Evolutionary conservation across 2,888 invertebrate genomes (phyloP), one percentile per base, ranked within the genome.

Genomic region (Hirtodrosophila duncani): DNA sequence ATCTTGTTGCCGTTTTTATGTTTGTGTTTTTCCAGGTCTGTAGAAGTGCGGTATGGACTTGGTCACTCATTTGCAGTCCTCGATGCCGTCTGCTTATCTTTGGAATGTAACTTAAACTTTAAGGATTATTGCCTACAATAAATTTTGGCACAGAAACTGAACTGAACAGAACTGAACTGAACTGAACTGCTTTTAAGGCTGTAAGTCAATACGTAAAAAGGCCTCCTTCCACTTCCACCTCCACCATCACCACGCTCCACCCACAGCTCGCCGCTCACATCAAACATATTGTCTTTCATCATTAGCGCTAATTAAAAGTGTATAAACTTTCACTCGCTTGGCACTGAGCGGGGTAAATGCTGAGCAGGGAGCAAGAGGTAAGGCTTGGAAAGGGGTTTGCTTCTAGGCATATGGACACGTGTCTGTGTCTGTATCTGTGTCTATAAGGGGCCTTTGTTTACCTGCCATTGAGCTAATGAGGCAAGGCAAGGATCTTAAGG

Each of bases 51-150:
- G 58, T 63, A 65, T 43, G 27, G 38, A 18, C 24, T 24, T 16
- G 59, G 66, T 65, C 71, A 63, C 66, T 51, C n/a, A n/a, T n/a
- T n/a, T n/a, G n/a, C n/a, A n/a, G n/a, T n/a, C n/a, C n/a, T 9
- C 17, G 16, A 4, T 45, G 60, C 48, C 43, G 59, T 65, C 72
- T 66, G 66, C 81, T 82, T 82, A 82, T 82, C 81, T 82, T 38
- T 65, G 71, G 82, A 82, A 82, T 82, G 83, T 82, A 75, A 83
- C 81, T 82, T 81, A 82, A 82, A 81, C 81, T 81, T 82, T 74
- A 81, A 82, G 81, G 82, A 81, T 82, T 82, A 82, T 81, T 82
- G 68, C 82, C 81, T 68, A 69, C 81, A 79, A 82, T 81, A 82
- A 82, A 82, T 82, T 77, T 71, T 75, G 66, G 58, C 51, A 57